phyloP scores from a whole-genome alignment of 2,113 vertebrate species.

The Acanthisitta chloris region DNA sequence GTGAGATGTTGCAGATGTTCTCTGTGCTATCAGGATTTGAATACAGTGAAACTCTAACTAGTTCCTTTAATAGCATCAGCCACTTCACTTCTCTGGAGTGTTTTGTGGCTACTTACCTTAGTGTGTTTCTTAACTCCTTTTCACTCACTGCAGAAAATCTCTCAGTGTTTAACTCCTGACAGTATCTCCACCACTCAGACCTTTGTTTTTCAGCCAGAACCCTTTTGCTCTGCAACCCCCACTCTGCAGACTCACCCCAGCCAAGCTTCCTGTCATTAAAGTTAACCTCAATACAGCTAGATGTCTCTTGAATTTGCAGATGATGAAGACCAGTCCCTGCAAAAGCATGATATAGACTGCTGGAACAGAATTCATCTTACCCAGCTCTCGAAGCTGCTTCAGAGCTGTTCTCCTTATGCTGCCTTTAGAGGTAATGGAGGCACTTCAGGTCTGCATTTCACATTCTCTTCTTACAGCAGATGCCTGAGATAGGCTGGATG shows the following conservation, averaged over 20 bases:
- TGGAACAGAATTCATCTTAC: neutral
- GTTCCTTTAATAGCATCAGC: neutral
- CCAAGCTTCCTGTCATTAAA: neutral
- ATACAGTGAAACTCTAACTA: neutral
- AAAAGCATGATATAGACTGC: neutral
- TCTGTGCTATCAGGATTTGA: neutral
- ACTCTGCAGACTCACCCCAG: neutral
- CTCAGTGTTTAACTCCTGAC: neutral
- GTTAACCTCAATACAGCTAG: neutral
- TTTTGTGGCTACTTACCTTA: rapidly evolving
- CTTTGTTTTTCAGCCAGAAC: neutral
- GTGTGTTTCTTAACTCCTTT: neutral
- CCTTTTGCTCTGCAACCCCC: neutral
- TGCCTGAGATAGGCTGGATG: neutral
- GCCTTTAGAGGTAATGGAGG: neutral
- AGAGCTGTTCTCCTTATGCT: neutral
- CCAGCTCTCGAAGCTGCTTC: neutral
- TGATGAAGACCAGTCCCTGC: neutral
- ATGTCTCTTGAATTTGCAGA: neutral
- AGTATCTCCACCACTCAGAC: neutral
- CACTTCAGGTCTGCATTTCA: neutral
- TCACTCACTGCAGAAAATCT: neutral
- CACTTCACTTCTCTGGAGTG: neutral
- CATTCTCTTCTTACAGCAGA: neutral
- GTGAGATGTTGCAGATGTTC: neutral